These are phyloP conservation scores for Micrastur ruficollis DNA, from an alignment of 2,797 vertebrate species.

Conservation along the genomic window DNA sequence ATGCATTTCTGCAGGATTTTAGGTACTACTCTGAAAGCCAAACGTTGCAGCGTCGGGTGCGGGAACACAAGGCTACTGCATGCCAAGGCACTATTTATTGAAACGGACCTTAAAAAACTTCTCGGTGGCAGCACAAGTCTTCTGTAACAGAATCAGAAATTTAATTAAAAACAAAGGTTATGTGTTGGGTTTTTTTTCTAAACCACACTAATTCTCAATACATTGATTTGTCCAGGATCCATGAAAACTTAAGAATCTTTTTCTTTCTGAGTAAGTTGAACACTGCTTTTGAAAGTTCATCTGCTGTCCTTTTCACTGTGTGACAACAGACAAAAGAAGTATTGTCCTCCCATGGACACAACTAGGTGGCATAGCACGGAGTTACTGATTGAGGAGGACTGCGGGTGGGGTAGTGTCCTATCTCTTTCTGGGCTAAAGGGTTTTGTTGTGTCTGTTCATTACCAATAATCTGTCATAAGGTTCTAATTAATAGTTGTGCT, in stretches of 20 bases:
- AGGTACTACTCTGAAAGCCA: neutral
- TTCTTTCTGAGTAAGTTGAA: neutral
- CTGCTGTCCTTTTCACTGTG: neutral
- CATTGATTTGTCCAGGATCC: neutral
- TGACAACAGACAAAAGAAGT: neutral
- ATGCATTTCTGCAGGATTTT: neutral
- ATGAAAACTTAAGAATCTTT: neutral
- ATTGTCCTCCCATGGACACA: neutral
- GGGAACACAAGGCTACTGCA: neutral
- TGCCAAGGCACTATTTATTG: neutral
- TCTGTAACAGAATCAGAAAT: neutral
- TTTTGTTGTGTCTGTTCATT: neutral
- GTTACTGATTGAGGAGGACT: neutral
- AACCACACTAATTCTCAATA: neutral
- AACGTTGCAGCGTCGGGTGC: neutral
- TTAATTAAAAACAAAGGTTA: neutral
- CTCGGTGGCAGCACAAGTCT: neutral
- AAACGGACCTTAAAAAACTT: neutral
- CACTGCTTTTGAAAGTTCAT: neutral
- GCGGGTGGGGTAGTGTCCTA: neutral
- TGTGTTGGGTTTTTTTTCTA: neutral
- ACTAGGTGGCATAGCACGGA: fast-evolving
- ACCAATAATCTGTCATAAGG: neutral
- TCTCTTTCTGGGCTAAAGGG: neutral
- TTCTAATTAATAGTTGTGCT: neutral